Evolutionary conservation across 2,113 vertebrate genomes (phyloP), one percentile per base, ranked within the genome.

Genomic region (Centropus unirufus): DNA sequence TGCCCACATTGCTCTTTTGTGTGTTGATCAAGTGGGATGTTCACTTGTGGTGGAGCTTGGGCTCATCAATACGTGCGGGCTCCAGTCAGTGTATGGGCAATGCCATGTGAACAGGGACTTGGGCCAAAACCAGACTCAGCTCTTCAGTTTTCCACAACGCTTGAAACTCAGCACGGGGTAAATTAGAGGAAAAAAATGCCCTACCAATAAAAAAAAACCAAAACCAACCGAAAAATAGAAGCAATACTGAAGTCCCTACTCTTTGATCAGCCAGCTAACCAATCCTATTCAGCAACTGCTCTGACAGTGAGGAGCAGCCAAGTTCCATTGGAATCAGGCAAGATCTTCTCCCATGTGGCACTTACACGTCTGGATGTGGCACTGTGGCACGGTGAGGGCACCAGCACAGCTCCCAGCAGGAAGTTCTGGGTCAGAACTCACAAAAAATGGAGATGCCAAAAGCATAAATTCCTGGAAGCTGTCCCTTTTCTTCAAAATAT

Each of bases 371-470:
- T 1, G 3, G 57, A 29, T 1, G 3, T 0, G 2, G 51, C 2
- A 4, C 63, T 61, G 36, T 0, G 3, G 44, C 36, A 44, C 40
- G 17, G 3, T 2, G 0, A 34, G 24, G 80, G 7, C 49, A 78
- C 22, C 6, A 1, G 11, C 2, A 4, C 0, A 0, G 61, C 51
- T 72, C 62, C 72, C 8, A 0, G 12, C 0, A 0, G 15, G 46
- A 30, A 81, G 66, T 77, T 80, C 68, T 34, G 72, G 84, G 90
- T 80, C 76, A 92, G 52, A 88, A 80, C 57, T 18, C 54, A 12
- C 6, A 39, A 63, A 49, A 80, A 24, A 34, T 0, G 4, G 69
- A 87, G 74, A 42, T 62, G 39, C 26, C 13, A 75, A n/a, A 79
- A 89, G 55, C 42, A 83, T 27, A 77, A 61, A 70, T 83, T 77